A percentile compares a stretch with the other conserved stretches of the same genome.
Evolutionary conservation across 2,888 invertebrate genomes (phyloP).

Genomic region (Blastobasis lacticolella): DNA sequence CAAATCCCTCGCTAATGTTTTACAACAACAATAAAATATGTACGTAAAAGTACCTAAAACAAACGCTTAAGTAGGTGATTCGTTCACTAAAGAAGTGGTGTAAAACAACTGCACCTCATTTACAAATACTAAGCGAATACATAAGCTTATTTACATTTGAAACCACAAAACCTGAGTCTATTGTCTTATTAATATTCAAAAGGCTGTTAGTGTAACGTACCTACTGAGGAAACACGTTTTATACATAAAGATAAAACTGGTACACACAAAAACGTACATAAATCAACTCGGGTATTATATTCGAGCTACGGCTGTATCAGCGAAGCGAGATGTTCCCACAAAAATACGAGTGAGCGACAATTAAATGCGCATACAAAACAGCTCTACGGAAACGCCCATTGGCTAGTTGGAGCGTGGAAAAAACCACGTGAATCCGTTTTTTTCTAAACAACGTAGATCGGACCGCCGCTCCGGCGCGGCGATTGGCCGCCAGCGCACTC

Average conservation of each 20-base stretch:
- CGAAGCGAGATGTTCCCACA: conserved; percentile 32
- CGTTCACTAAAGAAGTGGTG: no score
- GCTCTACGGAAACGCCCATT: conserved; percentile 38
- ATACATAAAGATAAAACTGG: not conserved
- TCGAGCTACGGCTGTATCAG: no score
- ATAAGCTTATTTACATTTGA: no score
- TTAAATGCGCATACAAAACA: conserved; percentile 51
- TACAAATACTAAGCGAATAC: no score
- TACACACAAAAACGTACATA: not conserved
- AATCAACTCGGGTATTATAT: no score
- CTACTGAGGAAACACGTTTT: no score
- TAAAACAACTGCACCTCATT: no score
- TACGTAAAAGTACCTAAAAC: not conserved
- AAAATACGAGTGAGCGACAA: conserved; percentile 33
- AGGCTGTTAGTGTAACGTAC: no score
- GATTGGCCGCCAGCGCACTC: conserved; percentile 46
- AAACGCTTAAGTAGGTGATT: not conserved
- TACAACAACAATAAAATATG: not conserved
- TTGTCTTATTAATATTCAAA: no score
- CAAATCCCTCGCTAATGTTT: no score
- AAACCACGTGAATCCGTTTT: conserved; percentile 56
- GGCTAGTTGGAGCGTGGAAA: conserved; percentile 59
- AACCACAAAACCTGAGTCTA: no score
- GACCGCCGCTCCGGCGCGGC: conserved; percentile 48
- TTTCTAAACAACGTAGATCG: conserved; percentile 65